Evolutionary conservation across 2,888 invertebrate genomes (phyloP).

Genomic region (Agrochola circellaris): DNA sequence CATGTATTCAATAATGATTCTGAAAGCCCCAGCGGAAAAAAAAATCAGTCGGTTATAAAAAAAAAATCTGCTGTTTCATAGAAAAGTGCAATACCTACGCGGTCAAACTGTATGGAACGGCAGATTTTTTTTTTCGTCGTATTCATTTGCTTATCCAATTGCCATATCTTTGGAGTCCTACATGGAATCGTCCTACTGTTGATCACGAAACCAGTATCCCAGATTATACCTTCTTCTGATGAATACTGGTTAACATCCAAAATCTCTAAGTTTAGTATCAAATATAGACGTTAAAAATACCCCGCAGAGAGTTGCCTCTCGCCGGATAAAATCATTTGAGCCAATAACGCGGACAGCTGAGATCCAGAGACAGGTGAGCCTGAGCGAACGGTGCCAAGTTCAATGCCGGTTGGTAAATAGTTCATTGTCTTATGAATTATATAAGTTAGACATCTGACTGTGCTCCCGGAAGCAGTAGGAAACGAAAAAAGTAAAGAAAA

Average conservation of each 20-base stretch:
- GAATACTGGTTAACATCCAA: neutral
- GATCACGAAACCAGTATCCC: neutral
- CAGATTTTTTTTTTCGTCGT: no score
- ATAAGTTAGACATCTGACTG: neutral
- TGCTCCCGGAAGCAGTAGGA: neutral
- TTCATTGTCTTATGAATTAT: slow-evolving; percentile 47
- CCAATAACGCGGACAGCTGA: slow-evolving; percentile 56
- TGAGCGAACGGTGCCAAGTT: slow-evolving; percentile 61
- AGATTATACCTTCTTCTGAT: neutral
- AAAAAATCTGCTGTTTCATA: no score
- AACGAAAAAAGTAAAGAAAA: neutral
- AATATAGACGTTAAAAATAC: slow-evolving; percentile 48
- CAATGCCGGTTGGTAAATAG: slow-evolving; percentile 53
- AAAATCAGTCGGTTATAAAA: no score
- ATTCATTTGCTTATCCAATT: neutral
- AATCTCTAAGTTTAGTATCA: slow-evolving; percentile 2
- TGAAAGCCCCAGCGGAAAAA: no score
- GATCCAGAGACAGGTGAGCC: slow-evolving; percentile 44
- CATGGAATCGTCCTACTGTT: neutral
- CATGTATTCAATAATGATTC: no score
- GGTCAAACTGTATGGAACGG: no score
- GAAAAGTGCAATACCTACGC: no score
- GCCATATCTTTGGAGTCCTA: neutral
- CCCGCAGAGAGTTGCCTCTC: slow-evolving; percentile 30
- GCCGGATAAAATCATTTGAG: slow-evolving; percentile 64